A percentile compares a stretch with the other conserved stretches of the same genome.
Conservation (phyloP, 2,797 vertebrate species). For the Rachycentron canadum region DNA sequence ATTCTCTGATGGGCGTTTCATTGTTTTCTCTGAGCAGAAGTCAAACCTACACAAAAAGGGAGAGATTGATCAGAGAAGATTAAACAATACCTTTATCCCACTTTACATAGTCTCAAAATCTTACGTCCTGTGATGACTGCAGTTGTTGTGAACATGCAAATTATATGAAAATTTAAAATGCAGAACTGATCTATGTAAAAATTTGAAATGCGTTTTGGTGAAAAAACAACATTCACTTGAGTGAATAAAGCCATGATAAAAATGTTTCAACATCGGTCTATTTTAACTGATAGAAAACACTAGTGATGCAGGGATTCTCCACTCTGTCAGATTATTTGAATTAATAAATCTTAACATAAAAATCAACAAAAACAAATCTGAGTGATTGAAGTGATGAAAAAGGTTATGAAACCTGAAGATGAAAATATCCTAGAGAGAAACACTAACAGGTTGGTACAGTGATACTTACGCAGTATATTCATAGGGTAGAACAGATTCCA, state of each 20-base stretch:
- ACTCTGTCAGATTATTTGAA: not conserved
- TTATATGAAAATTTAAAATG: not conserved
- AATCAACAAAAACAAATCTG: not conserved
- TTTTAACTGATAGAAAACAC: not conserved
- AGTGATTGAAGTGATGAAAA: not conserved
- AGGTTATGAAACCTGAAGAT: not conserved
- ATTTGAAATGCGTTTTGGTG: not conserved
- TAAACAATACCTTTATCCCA: not conserved
- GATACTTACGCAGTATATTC: constrained; percentile 94
- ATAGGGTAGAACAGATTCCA: constrained; percentile 95
- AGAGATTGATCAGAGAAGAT: not conserved
- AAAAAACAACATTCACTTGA: not conserved
- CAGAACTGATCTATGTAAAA: not conserved
- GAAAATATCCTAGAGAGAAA: not conserved
- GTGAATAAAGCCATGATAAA: not conserved
- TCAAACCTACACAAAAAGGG: constrained; percentile 87
- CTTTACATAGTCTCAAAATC: not conserved
- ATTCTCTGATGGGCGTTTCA: constrained; percentile 94
- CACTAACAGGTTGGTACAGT: not conserved
- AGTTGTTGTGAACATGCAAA: not conserved
- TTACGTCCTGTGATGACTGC: not conserved
- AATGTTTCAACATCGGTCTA: not conserved
- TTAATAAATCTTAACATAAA: not conserved
- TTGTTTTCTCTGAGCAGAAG: constrained; percentile 88
- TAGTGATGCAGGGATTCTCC: not conserved